Evolutionary conservation across 2,888 invertebrate genomes (phyloP), one percentile per base, ranked within the genome.

Genomic region (Heliothis peltigera): DNA sequence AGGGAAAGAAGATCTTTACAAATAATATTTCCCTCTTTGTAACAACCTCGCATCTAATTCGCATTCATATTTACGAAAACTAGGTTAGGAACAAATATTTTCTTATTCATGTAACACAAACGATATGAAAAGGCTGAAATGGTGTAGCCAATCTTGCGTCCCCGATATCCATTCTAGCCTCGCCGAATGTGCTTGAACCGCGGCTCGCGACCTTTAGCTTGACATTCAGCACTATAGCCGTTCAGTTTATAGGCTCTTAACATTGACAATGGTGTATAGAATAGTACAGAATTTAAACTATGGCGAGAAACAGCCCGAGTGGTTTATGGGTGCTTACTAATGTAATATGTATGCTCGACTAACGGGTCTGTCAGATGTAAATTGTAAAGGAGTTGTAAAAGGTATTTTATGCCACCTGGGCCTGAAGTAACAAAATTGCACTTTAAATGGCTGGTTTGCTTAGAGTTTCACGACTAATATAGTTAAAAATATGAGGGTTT

Each of bases 211-310:
- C 77, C 77, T 80, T 64, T 67, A 61, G 67, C 54, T 73, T 67
- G 65, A 59, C 81, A 80, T 74, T 77, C 78, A 80, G 68, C 70
- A 77, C 80, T 69, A 65, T 70, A 68, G 56, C 65, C 53, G 64
- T 28, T 25, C 21, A 59, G 44, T 65, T 70, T 70, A 80, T 78
- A 58, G 78, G 56, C 74, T 70, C 60, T 64, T 80, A 68, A 60
- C 78, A 74, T 78, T 80, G 80, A 80, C 78, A 78, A 77, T 78
- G 78, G 70, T 51, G 61, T 70, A 78, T 80, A 67, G 73, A 72
- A 63, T 43, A 67, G 54, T 63, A 49, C 61, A 51, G 62, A 70
- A 55, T 55, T 70, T 66, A 43, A 70, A 73, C 67, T 67, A 70
- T 65, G 62, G 47, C 46, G 62, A 18, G 57, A 44, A 69, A 70